Percentiles rank a stretch among this genome's conserved stretches.
Evolutionary conservation across 1,140 invertebrate species (phyloP).

Genomic region (Drosophila pachea): DNA sequence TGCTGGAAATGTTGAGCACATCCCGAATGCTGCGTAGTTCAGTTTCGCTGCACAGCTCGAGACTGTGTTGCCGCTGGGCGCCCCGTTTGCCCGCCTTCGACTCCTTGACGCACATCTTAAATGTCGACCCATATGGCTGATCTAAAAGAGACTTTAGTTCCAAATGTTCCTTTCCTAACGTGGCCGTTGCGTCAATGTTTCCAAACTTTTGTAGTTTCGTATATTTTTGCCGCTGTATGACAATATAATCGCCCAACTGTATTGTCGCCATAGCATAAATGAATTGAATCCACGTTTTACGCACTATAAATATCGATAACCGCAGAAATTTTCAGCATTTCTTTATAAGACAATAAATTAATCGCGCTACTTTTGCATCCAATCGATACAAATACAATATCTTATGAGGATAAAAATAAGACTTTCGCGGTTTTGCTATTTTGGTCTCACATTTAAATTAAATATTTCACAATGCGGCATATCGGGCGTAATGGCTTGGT

Average conservation of each 20-base stretch:
- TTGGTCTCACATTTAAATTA: too few species aligned
- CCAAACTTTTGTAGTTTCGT: slow-evolving; percentile 87
- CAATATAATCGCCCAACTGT: slow-evolving; percentile 84
- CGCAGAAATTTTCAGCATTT: too few species aligned
- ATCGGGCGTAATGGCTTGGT: too few species aligned
- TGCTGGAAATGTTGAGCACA: slow-evolving; percentile 80
- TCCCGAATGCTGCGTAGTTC: slow-evolving; percentile 79
- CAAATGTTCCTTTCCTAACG: slow-evolving; percentile 86
- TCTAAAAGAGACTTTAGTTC: slow-evolving; percentile 85
- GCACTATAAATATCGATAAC: neutral
- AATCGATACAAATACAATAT: too few species aligned
- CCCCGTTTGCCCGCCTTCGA: slow-evolving; percentile 55
- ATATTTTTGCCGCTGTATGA: slow-evolving; percentile 87
- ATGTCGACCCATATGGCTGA: slow-evolving; percentile 87
- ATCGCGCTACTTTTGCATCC: too few species aligned
- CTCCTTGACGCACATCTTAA: slow-evolving; percentile 86
- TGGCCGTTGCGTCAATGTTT: slow-evolving; percentile 82
- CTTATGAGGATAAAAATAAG: too few species aligned
- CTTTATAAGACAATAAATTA: too few species aligned
- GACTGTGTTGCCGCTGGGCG: slow-evolving; percentile 81
- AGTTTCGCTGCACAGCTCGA: slow-evolving; percentile 81
- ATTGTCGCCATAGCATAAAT: slow-evolving; percentile 60
- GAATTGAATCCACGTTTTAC: neutral
- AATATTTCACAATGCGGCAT: too few species aligned
- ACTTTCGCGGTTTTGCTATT: too few species aligned